A percentile compares a stretch with the other conserved stretches of the same genome.
Conservation (phyloP, 2,113 vertebrate species). For the Gavia stellata region DNA sequence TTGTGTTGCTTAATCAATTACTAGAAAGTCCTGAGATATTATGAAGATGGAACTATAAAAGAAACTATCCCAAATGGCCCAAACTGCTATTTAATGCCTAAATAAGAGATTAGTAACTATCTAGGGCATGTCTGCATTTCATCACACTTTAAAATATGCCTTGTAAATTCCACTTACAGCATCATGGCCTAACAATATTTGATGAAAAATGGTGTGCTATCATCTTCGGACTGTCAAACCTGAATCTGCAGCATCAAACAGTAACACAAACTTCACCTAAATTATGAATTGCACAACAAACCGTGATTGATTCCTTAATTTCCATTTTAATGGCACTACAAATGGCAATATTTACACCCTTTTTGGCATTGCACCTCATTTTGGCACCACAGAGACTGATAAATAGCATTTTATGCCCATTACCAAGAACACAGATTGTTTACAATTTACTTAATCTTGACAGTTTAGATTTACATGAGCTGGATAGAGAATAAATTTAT, state of each 20-base stretch:
- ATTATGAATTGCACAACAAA: slow-evolving; percentile 3
- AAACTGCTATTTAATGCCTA: not conserved
- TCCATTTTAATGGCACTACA: slow-evolving; percentile 53
- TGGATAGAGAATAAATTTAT: not conserved
- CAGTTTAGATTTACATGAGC: slow-evolving; percentile 13
- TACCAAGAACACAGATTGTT: not conserved
- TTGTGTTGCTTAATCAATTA: not conserved
- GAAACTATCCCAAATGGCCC: not conserved
- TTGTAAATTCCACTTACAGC: not conserved
- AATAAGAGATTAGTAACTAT: not conserved
- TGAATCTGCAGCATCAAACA: not conserved
- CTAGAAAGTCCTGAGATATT: not conserved
- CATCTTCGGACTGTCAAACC: not conserved
- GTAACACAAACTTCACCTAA: not conserved
- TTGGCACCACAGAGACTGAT: not conserved
- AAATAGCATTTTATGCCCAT: slow-evolving; percentile 26
- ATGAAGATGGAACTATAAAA: not conserved
- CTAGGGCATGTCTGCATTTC: not conserved
- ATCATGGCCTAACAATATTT: not conserved
- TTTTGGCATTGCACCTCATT: slow-evolving; percentile 28
- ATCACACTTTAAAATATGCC: not conserved
- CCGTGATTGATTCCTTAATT: slow-evolving; percentile 27
- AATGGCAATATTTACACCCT: slow-evolving; percentile 43
- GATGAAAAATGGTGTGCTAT: not conserved
- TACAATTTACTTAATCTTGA: not conserved